These are phyloP conservation scores for Cottoperca gobio DNA, from an alignment of 2,797 vertebrate species.

Conservation along the genomic window DNA sequence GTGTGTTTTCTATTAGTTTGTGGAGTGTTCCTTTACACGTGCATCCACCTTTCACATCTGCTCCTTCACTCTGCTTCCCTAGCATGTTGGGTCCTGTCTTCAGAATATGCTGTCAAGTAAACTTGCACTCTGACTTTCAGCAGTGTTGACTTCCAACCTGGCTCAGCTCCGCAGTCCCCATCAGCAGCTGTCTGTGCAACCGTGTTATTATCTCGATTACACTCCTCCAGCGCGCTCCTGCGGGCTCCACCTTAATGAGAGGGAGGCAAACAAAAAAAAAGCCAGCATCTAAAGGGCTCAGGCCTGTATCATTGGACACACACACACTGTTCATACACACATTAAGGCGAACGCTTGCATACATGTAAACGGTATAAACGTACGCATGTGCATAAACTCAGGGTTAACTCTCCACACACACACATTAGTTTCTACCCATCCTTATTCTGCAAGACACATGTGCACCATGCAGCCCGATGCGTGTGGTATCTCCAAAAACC, in stretches of 20 bases:
- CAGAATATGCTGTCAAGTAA: slow-evolving; percentile 61
- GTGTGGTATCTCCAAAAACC: slow-evolving; percentile 13
- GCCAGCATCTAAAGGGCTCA: slow-evolving; percentile 45
- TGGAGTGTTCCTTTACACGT: not conserved
- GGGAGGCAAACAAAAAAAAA: slow-evolving; percentile 45
- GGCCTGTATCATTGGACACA: slow-evolving; percentile 17
- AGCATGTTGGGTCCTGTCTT: slow-evolving; percentile 77
- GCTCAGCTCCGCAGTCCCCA: slow-evolving; percentile 56
- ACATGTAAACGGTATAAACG: not conserved
- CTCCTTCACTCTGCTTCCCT: slow-evolving; percentile 33
- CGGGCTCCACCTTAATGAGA: slow-evolving; percentile 72
- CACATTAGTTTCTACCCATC: not conserved
- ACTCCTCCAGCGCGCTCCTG: slow-evolving; percentile 66
- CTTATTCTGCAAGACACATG: not conserved
- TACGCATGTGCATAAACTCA: not conserved
- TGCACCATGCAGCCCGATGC: not conserved
- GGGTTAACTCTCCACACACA: not conserved
- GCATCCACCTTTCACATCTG: slow-evolving; percentile 32
- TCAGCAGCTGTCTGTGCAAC: slow-evolving; percentile 69
- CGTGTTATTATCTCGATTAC: slow-evolving; percentile 80
- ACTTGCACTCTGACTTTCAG: slow-evolving; percentile 62
- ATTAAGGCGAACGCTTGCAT: not conserved
- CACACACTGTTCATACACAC: not conserved
- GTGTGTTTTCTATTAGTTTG: not conserved
- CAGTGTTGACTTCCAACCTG: slow-evolving; percentile 54